These are phyloP conservation scores for Chrysolina americana DNA, from an alignment of 2,888 invertebrate genomes.

Conservation along the genomic window DNA sequence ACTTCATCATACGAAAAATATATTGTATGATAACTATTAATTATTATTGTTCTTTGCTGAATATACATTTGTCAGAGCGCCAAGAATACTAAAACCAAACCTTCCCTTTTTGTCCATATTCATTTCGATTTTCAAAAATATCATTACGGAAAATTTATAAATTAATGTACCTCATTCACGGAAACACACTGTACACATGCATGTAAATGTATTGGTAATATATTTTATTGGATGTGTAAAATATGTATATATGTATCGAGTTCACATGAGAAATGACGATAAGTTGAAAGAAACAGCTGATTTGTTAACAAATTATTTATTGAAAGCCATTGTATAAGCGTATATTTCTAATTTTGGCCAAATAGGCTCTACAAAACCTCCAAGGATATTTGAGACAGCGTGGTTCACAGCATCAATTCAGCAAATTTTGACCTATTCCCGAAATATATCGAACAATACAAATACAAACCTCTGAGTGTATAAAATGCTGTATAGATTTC, in stretches of 20 bases:
- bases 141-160: no score
- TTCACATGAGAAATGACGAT: slow-evolving; percentile 24
- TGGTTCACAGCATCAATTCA: background rate
- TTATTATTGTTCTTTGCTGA: no score
- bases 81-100: no score
- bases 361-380: slow-evolving; percentile 13
- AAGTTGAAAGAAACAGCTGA: slow-evolving; percentile 24
- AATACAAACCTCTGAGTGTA: background rate
- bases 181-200: slow-evolving; percentile 35
- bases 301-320: slow-evolving; percentile 40
- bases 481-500: no score
- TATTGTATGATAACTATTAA: no score
- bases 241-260: slow-evolving; percentile 63
- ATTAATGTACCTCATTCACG: background rate
- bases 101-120: no score
- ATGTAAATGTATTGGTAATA: slow-evolving; percentile 60
- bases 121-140: no score
- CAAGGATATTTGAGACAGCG: slow-evolving; percentile 7
- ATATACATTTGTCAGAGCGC: no score
- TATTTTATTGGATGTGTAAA: slow-evolving; percentile 63
- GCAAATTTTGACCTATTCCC: background rate
- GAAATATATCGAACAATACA: background rate
- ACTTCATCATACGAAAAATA: no score
- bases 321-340: slow-evolving; percentile 19
- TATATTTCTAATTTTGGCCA: slow-evolving; percentile 1